Evolutionary conservation across 2,888 invertebrate species (phyloP).

Genomic region (Plutella xylostella): DNA sequence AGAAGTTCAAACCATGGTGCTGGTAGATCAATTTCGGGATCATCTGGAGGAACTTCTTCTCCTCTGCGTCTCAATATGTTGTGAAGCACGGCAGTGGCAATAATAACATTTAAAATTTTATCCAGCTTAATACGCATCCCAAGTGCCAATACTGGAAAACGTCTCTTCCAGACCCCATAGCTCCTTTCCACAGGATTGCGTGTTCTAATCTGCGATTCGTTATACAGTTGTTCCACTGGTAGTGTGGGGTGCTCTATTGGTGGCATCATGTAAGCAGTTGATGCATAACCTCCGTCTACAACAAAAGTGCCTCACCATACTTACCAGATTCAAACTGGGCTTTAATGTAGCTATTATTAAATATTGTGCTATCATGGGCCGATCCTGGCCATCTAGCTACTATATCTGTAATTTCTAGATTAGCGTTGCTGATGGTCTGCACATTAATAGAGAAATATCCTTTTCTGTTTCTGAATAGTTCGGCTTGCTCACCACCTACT

Average conservation of each 20-base stretch:
- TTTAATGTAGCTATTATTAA: slow-evolving; percentile 11
- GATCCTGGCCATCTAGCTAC: slow-evolving; percentile 14
- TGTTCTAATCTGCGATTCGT: slow-evolving; percentile 7
- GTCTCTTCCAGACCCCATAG: slow-evolving; percentile 6
- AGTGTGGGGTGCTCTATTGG: slow-evolving; percentile 14
- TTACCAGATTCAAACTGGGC: slow-evolving; percentile 14
- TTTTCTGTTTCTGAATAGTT: slow-evolving; percentile 14
- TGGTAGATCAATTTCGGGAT: slow-evolving; percentile 13
- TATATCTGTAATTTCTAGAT: slow-evolving; percentile 1
- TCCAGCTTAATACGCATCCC: slow-evolving; percentile 11
- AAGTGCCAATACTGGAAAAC: slow-evolving; percentile 12
- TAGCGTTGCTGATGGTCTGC: slow-evolving; percentile 13
- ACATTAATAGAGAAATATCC: slow-evolving; percentile 16
- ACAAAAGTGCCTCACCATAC: slow-evolving; percentile 14
- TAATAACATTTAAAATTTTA: slow-evolving; percentile 11
- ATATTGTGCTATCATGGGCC: slow-evolving; percentile 15
- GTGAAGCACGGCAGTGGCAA: slow-evolving; percentile 15
- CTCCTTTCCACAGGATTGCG: slow-evolving; percentile 4
- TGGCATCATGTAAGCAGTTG: slow-evolving; percentile 13
- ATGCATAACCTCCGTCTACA: slow-evolving; percentile 16
- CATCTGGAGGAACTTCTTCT: slow-evolving; percentile 13
- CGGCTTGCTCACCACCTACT: slow-evolving; percentile 13
- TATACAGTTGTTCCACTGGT: slow-evolving; percentile 3
- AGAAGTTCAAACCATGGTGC: slow-evolving; percentile 12
- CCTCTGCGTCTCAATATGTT: slow-evolving; percentile 9